phyloP scores from a whole-genome alignment of 1,140 invertebrate species.

The Papilio helenus region DNA sequence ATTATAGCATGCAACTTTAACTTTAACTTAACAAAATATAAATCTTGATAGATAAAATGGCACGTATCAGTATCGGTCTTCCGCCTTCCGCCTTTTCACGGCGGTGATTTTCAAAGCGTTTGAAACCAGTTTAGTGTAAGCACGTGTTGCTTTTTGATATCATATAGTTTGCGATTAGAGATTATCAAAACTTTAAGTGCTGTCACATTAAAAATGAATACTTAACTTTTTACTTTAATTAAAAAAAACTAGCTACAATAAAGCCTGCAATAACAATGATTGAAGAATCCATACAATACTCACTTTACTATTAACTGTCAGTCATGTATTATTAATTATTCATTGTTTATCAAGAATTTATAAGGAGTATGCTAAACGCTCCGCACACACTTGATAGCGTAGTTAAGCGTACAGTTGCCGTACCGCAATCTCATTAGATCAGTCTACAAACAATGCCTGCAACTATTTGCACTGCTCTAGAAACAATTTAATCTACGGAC shows the following conservation, averaged over 20 bases:
- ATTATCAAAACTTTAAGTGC: background rate
- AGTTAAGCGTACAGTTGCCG: background rate
- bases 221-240: too few relatives aligned
- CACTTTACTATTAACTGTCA: background rate
- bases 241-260: too few relatives aligned
- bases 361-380: background rate
- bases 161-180: background rate
- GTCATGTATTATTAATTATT: background rate
- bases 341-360: background rate
- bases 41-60: background rate
- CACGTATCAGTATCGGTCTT: background rate
- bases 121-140: background rate
- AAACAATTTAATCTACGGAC: conserved; percentile 22
- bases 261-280: too few relatives aligned
- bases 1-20: too few relatives aligned
- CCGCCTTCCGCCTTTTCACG: background rate
- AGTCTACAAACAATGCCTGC: conserved; percentile 16
- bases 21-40: background rate
- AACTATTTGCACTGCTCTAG: conserved; percentile 21
- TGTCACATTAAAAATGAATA: too few relatives aligned
- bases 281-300: too few relatives aligned
- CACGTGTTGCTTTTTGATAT: background rate
- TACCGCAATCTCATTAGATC: conserved; percentile 28
- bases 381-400: background rate
- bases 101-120: background rate